Evolutionary conservation across 1,140 invertebrate species (phyloP), one percentile per base, ranked within the genome.

Genomic region (Hyphantria cunea): DNA sequence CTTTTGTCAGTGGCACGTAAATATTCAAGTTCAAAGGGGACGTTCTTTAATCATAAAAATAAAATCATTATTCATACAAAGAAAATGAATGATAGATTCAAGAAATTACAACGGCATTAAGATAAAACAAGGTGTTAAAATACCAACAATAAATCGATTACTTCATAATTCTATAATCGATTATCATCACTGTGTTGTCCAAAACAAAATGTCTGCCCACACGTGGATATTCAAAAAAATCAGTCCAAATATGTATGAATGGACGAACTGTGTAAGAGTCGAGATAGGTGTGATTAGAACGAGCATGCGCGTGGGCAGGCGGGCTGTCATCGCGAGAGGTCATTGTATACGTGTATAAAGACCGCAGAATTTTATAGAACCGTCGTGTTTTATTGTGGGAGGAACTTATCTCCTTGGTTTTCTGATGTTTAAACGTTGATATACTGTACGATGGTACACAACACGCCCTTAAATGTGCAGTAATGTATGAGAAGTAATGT

Each of bases 251-350:
- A 82, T 78, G 72, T 74, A 86, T 84, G 80, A 84, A 84, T 87
- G 82, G 77, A 80, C 73, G 68, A 59, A 44, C 65, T 56, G 62
- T 70, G 64, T 70, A 69, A 70, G 68, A 54, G 45, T 62, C 42
- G 48, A 71, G 75, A 83, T 77, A 84, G 71, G 80, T 81, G 74
- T 82, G 83, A 84, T 86, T 89, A 89, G 84, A 83, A 82, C 69
- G 67, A 75, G 75, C 67, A 11, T 78, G 74, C 74, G 84, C 85
- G 86, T 89, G 86, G 86, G 86, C 83, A 74, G 83, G 55, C 68
- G 65, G 58, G 66, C 78, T 86, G 83, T 89, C 86, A 83, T 84
- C 86, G 82, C 66, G 59, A 66, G 65, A 64, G 86, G 84, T 83
- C 84, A 86, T 89, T 89, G 84, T 82, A 76, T 78, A 50, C 56